phyloP scores from a whole-genome alignment of 2,113 vertebrate species.

The Engraulis encrasicolus region DNA sequence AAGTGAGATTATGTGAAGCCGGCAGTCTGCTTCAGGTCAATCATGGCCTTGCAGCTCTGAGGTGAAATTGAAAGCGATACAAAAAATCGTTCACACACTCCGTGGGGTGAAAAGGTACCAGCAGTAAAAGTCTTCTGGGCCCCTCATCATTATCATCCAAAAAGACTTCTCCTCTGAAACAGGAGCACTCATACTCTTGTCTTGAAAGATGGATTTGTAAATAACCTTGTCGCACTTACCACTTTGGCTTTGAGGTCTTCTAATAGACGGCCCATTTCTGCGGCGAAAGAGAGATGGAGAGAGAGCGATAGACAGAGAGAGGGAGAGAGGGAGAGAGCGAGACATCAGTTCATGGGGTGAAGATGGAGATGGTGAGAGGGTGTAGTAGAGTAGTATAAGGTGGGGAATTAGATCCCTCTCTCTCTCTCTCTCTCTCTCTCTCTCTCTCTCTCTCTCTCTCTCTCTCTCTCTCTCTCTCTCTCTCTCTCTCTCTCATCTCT shows the following conservation, averaged over 20 bases:
- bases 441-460: constrained; percentile 35
- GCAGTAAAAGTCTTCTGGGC: not conserved
- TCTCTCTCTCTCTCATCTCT: constrained; percentile 38
- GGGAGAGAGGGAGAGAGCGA: too few species aligned
- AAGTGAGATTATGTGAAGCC: too few species aligned
- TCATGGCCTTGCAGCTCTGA: not conserved
- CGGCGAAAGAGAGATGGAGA: not conserved
- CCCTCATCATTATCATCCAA: constrained; percentile 1
- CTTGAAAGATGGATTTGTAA: not conserved
- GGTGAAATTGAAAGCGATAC: not conserved
- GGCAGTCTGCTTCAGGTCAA: too few species aligned
- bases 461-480: constrained; percentile 39
- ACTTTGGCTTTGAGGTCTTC: not conserved
- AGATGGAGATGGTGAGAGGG: too few species aligned
- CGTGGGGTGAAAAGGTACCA: not conserved
- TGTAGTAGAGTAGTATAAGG: too few species aligned
- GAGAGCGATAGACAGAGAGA: too few species aligned
- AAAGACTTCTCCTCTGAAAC: not conserved
- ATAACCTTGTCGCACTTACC: not conserved
- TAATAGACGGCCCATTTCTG: not conserved
- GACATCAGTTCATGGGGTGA: not conserved
- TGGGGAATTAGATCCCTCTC: constrained; percentile 22
- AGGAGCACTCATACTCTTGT: not conserved
- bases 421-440: constrained; percentile 31
- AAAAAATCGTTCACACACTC: not conserved